Conservation (phyloP, 2,888 invertebrate genomes). For the Noctua pronuba region DNA sequence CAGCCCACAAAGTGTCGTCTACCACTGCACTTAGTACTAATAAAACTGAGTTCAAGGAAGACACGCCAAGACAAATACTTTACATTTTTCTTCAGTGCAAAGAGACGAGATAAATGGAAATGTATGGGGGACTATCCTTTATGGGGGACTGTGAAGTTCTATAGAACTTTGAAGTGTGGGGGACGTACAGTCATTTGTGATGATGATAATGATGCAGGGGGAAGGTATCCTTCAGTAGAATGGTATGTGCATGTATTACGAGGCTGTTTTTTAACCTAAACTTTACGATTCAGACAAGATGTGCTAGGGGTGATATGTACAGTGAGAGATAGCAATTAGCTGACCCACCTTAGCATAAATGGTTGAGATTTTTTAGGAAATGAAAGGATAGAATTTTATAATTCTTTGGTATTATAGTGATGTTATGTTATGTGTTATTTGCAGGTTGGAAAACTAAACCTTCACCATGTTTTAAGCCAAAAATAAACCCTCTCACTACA, state of each 20-base stretch:
- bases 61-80: constrained; percentile 27
- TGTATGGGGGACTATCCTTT: constrained; percentile 22
- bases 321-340: too few species aligned
- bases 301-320: background rate
- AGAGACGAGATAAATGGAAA: constrained; percentile 17
- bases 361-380: too few species aligned
- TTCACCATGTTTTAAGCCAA: background rate
- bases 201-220: background rate
- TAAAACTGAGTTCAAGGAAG: constrained; percentile 12
- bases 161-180: background rate
- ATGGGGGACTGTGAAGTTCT: background rate
- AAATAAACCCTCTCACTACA: background rate
- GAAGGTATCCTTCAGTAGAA: background rate
- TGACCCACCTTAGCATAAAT: too few species aligned
- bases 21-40: constrained; percentile 37
- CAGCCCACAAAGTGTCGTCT: background rate
- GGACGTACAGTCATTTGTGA: background rate
- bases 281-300: background rate
- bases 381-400: too few species aligned
- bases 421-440: background rate
- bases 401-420: too few species aligned
- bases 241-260: background rate
- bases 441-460: background rate
- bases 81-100: constrained; percentile 28
- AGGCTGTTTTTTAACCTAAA: background rate